Evolutionary conservation across 2,888 invertebrate genomes (phyloP).

Genomic region (Sabellastarte sp.): DNA sequence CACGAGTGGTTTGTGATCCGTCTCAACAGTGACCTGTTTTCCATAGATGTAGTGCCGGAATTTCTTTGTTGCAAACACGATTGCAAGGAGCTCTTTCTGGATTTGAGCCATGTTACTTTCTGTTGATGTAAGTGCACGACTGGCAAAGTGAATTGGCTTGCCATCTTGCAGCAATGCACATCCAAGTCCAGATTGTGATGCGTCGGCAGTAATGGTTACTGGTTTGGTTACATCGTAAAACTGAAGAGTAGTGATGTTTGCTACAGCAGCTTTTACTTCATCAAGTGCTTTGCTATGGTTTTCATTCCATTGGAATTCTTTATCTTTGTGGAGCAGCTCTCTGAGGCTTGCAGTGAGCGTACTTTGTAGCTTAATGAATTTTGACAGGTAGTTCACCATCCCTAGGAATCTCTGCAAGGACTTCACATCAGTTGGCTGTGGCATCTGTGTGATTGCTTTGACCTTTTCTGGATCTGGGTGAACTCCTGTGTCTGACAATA

Average conservation of each 20-base stretch:
- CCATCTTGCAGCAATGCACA: slow-evolving; percentile 26
- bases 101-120: slow-evolving; percentile 29
- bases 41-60: slow-evolving; percentile 22
- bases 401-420: too few relatives aligned
- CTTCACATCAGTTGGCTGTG: too few relatives aligned
- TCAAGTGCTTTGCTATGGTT: slow-evolving; percentile 27
- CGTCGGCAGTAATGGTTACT: slow-evolving; percentile 27
- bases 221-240: slow-evolving; percentile 21
- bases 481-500: background rate
- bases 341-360: too few relatives aligned
- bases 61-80: slow-evolving; percentile 16
- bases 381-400: slow-evolving; percentile 18
- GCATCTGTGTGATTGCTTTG: slow-evolving; percentile 23
- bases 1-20: slow-evolving; percentile 20
- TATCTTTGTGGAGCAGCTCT: slow-evolving; percentile 24
- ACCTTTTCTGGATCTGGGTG: background rate
- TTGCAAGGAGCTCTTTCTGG: slow-evolving; percentile 28
- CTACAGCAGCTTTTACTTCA: slow-evolving; percentile 9
- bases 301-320: slow-evolving; percentile 22
- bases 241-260: slow-evolving; percentile 23
- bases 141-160: slow-evolving; percentile 21
- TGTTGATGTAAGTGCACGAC: slow-evolving; percentile 16
- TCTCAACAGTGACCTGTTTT: slow-evolving; percentile 4
- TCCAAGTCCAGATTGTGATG: slow-evolving; percentile 31
- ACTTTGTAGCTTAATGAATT: too few relatives aligned